phyloP scores from a whole-genome alignment of 2,888 invertebrate genomes.

The Mylabris sibirica region DNA sequence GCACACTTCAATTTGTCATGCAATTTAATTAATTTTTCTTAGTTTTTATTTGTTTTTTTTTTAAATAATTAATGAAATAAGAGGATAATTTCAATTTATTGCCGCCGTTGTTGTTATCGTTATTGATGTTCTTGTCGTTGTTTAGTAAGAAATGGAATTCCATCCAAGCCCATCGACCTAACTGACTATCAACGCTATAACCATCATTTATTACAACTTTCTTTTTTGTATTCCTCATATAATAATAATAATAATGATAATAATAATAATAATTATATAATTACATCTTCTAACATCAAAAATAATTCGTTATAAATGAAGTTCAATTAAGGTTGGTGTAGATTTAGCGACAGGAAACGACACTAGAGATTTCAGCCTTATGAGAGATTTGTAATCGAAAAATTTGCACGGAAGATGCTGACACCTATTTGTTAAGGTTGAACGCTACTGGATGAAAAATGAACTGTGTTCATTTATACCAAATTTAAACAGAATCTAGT shows the following conservation, averaged over 20 bases:
- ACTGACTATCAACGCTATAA: not conserved
- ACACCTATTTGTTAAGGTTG: too few species aligned
- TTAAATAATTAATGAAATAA: not conserved
- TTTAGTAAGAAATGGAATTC: not conserved
- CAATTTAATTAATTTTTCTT: too few species aligned
- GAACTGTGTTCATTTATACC: too few species aligned
- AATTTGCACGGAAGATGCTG: too few species aligned
- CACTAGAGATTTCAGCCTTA: too few species aligned
- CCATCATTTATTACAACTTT: not conserved
- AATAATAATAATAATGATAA: not conserved
- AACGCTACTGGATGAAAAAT: too few species aligned
- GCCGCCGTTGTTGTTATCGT: not conserved
- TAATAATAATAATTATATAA: not conserved
- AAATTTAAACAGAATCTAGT: too few species aligned
- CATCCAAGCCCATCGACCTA: not conserved
- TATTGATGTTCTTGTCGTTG: not conserved
- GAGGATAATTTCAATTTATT: slow-evolving; percentile 19
- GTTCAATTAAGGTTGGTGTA: too few species aligned
- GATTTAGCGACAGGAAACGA: too few species aligned
- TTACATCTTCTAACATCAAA: not conserved
- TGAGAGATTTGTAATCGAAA: too few species aligned
- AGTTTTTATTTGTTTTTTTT: not conserved
- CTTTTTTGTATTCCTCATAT: not conserved
- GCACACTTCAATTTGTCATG: not conserved
- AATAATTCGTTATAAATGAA: not conserved